A percentile compares a stretch with the other conserved stretches of the same genome.
Conservation (phyloP, 2,797 vertebrate genomes). For the Neopelma chrysocephalum region DNA sequence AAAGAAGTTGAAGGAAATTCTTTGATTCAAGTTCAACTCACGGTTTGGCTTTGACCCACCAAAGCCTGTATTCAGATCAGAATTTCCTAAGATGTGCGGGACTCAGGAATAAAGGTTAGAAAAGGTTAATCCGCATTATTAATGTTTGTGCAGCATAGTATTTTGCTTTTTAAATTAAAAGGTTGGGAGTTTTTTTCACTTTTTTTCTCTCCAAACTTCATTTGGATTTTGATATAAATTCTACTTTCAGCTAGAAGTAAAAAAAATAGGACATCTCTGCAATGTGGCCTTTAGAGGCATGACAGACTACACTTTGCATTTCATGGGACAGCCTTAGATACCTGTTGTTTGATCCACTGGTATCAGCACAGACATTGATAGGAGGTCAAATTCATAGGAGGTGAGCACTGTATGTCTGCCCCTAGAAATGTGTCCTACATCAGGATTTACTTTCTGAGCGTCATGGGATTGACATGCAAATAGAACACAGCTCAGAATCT, state of each 20-base stretch:
- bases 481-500: not conserved
- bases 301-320: not conserved
- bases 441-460: not conserved
- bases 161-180: not conserved
- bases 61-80: not conserved
- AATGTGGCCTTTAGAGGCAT: not conserved
- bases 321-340: not conserved
- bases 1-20: not conserved
- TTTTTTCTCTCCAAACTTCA: not conserved
- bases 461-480: not conserved
- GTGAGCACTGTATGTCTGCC: not conserved
- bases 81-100: not conserved
- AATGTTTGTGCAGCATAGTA: not conserved
- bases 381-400: not conserved
- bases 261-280: not conserved
- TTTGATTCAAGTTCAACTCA: not conserved
- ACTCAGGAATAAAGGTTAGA: not conserved
- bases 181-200: not conserved
- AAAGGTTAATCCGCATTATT: not conserved
- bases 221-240: not conserved
- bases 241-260: not conserved
- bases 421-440: not conserved
- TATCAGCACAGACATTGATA: not conserved
- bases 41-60: not conserved
- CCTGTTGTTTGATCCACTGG: not conserved